Evolutionary conservation across 2,888 invertebrate genomes (phyloP).

Genomic region (Choristoneura rosaceana): DNA sequence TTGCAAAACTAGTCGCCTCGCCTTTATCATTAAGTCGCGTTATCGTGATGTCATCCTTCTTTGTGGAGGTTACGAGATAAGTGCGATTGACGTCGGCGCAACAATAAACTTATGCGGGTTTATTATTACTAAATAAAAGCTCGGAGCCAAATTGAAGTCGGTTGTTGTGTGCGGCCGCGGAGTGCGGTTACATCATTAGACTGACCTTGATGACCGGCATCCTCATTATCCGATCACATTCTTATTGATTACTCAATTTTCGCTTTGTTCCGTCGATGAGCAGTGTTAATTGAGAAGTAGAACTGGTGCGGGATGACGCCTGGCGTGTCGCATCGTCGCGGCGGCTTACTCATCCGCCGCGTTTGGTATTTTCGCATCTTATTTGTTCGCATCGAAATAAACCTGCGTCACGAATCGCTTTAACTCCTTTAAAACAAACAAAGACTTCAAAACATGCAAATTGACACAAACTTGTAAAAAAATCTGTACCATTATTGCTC

Average conservation of each 20-base stretch:
- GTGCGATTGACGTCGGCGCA: constrained; percentile 52
- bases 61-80: constrained; percentile 58
- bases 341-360: constrained; percentile 33
- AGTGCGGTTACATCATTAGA: constrained; percentile 68
- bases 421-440: constrained; percentile 52
- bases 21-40: constrained; percentile 48
- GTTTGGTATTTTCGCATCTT: constrained; percentile 43
- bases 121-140: constrained; percentile 50
- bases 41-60: constrained; percentile 71
- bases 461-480: constrained; percentile 15
- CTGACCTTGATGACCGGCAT: constrained; percentile 70
- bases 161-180: constrained; percentile 50
- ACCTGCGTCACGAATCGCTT: constrained; percentile 46
- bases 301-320: constrained; percentile 1
- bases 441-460: constrained; percentile 39
- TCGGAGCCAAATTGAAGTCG: constrained; percentile 60
- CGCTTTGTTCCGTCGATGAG: constrained; percentile 42
- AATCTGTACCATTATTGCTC: constrained; percentile 18
- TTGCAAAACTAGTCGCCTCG: constrained; percentile 42
- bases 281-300: constrained; percentile 23
- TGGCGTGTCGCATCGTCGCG: constrained; percentile 10
- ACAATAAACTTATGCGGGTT: constrained; percentile 57
- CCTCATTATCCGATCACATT: constrained; percentile 59
- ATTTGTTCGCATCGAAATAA: constrained; percentile 45
- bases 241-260: constrained; percentile 57